These are phyloP conservation scores for Loripinus fragilis DNA, from an alignment of 2,888 invertebrate genomes.

Conservation along the genomic window DNA sequence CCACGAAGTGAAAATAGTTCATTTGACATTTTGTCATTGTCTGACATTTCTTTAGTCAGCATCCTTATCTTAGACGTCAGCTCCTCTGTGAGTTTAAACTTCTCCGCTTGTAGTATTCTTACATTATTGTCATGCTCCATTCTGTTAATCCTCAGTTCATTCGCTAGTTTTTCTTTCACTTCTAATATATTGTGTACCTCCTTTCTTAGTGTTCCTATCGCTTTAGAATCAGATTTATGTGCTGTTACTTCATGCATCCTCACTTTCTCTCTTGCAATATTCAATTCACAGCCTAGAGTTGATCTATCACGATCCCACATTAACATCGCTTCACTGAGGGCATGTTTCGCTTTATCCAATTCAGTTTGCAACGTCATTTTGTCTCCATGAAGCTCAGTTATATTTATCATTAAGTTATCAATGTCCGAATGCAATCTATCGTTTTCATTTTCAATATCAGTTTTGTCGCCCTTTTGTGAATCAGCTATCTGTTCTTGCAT, in stretches of 20 bases:
- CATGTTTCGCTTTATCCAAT: constrained; percentile 69
- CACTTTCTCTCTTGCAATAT: constrained; percentile 67
- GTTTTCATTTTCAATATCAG: constrained; percentile 73
- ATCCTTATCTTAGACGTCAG: constrained; percentile 68
- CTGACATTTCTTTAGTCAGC: constrained; percentile 65
- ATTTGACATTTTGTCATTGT: constrained; percentile 66
- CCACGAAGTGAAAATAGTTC: constrained; percentile 60
- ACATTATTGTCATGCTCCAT: constrained; percentile 70
- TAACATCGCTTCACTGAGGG: constrained; percentile 70
- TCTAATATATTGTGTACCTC: constrained; percentile 78
- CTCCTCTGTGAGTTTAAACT: constrained; percentile 72
- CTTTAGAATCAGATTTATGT: constrained; percentile 62
- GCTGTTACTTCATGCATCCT: constrained; percentile 66
- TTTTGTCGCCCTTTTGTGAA: constrained; percentile 60
- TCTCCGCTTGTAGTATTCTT: constrained; percentile 67
- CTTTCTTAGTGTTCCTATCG: constrained; percentile 68
- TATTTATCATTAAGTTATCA: constrained; percentile 70
- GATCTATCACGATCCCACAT: constrained; percentile 73
- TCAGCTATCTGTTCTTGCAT: constrained; percentile 62
- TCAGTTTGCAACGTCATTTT: constrained; percentile 68
- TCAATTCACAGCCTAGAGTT: constrained; percentile 61
- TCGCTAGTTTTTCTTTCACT: constrained; percentile 75
- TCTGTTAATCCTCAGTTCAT: constrained; percentile 69
- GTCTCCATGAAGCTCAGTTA: constrained; percentile 71
- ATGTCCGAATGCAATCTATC: constrained; percentile 68